Percentiles rank a stretch among this genome's conserved stretches.
These are phyloP conservation scores for Drosophila nigrodunni DNA, from an alignment of 1,140 invertebrate genomes.

Conservation along the genomic window DNA sequence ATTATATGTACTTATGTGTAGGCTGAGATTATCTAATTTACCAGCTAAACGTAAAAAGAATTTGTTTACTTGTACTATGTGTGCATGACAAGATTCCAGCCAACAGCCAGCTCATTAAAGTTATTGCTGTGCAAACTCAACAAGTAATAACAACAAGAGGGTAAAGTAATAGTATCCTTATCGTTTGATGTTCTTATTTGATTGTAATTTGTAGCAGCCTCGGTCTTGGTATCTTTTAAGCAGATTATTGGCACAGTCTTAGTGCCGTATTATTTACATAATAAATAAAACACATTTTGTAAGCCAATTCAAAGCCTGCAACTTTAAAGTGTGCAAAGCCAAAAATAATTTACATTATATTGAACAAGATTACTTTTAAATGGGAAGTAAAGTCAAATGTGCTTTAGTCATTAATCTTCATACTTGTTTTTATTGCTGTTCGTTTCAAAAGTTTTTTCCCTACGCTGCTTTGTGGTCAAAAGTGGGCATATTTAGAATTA, in stretches of 20 bases:
- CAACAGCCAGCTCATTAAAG: slow-evolving; percentile 26
- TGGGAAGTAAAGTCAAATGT: slow-evolving; percentile 30
- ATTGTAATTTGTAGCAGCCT: slow-evolving; percentile 17
- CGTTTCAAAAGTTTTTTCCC: slow-evolving; percentile 10
- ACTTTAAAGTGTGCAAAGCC: slow-evolving; percentile 33
- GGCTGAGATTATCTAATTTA: slow-evolving; percentile 24
- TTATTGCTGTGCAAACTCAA: slow-evolving; percentile 39
- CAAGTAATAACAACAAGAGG: neutral
- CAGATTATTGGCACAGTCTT: slow-evolving; percentile 46
- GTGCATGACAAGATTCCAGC: neutral
- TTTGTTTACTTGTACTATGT: slow-evolving; percentile 36
- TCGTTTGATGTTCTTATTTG: slow-evolving; percentile 69
- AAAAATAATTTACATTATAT: slow-evolving; percentile 46
- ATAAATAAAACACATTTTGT: slow-evolving; percentile 51
- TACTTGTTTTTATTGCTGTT: slow-evolving; percentile 58
- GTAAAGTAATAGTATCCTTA: slow-evolving; percentile 11
- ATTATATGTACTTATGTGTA: slow-evolving; percentile 1
- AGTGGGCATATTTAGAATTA: too few relatives aligned
- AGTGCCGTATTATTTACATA: slow-evolving; percentile 42
- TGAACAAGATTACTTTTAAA: slow-evolving; percentile 33
- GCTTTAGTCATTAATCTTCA: slow-evolving; percentile 67
- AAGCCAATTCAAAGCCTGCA: slow-evolving; percentile 12
- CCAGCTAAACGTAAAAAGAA: slow-evolving; percentile 28
- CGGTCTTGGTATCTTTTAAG: slow-evolving; percentile 56
- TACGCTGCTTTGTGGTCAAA: slow-evolving; percentile 1